These are phyloP conservation scores for Gortyna flavago DNA, from an alignment of 2,888 invertebrate genomes.

Conservation along the genomic window DNA sequence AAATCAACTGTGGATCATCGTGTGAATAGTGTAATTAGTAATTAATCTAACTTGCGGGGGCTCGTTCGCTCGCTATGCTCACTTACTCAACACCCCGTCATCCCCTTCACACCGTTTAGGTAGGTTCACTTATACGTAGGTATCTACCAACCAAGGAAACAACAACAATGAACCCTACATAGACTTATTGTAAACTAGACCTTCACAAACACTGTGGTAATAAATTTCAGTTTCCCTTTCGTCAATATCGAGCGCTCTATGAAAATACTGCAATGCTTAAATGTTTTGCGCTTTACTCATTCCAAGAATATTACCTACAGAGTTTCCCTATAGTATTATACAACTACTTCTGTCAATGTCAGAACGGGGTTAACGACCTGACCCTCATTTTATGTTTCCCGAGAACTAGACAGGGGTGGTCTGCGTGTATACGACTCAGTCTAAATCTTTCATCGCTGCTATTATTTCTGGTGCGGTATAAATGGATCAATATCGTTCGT, in stretches of 20 bases:
- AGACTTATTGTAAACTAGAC: background rate
- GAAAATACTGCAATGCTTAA: background rate
- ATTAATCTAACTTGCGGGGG: background rate
- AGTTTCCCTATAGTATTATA: background rate
- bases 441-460: background rate
- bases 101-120: background rate
- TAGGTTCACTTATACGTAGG: background rate
- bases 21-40: background rate
- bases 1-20: background rate
- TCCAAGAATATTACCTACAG: background rate
- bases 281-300: background rate
- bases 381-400: conserved; percentile 22
- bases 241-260: background rate
- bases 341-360: conserved; percentile 7
- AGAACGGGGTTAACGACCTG: conserved; percentile 25
- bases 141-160: background rate
- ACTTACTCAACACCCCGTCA: too few relatives aligned
- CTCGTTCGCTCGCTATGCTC: too few relatives aligned
- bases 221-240: background rate
- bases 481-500: conserved; percentile 5
- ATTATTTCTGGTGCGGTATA: background rate
- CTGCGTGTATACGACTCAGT: background rate
- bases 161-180: background rate
- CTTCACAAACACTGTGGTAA: background rate
- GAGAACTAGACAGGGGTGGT: background rate